Evolutionary conservation across 2,888 invertebrate genomes (phyloP).

Genomic region (Xanthorhoe designata): DNA sequence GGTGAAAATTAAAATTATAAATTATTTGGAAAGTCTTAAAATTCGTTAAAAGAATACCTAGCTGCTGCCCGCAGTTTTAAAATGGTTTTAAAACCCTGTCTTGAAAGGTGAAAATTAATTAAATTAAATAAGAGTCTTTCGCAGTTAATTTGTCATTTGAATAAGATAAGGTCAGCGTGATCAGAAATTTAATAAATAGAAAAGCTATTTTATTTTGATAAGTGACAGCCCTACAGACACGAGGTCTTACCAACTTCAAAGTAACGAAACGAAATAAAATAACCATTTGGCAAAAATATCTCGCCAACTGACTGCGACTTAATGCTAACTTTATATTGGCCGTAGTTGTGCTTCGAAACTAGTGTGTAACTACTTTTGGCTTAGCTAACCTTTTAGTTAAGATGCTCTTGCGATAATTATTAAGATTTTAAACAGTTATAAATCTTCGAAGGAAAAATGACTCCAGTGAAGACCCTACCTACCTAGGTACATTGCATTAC

Average conservation of each 20-base stretch:
- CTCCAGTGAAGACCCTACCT: too few relatives aligned
- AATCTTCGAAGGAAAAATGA: too few relatives aligned
- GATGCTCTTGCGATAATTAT: background rate
- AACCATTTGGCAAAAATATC: slow-evolving; percentile 30
- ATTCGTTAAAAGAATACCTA: too few relatives aligned
- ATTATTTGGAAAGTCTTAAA: too few relatives aligned
- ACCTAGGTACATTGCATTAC: too few relatives aligned
- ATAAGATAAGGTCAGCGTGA: too few relatives aligned
- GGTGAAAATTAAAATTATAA: too few relatives aligned
- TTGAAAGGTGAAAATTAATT: too few relatives aligned
- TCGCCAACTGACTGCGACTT: slow-evolving; percentile 16
- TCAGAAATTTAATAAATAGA: background rate
- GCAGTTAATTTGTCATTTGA: too few relatives aligned
- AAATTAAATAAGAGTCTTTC: too few relatives aligned
- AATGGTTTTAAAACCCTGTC: too few relatives aligned
- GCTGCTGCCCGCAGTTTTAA: too few relatives aligned
- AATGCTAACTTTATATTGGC: slow-evolving; percentile 8
- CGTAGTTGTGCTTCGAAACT: slow-evolving; percentile 3
- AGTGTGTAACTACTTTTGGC: background rate
- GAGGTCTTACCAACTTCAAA: slow-evolving; percentile 35
- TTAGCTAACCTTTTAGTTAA: background rate
- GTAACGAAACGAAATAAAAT: slow-evolving; percentile 28
- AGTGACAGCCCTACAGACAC: slow-evolving; percentile 19
- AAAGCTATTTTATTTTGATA: background rate
- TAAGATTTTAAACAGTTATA: background rate